phyloP scores from a whole-genome alignment of 1,140 invertebrate genomes.

The Drosophila azteca region DNA sequence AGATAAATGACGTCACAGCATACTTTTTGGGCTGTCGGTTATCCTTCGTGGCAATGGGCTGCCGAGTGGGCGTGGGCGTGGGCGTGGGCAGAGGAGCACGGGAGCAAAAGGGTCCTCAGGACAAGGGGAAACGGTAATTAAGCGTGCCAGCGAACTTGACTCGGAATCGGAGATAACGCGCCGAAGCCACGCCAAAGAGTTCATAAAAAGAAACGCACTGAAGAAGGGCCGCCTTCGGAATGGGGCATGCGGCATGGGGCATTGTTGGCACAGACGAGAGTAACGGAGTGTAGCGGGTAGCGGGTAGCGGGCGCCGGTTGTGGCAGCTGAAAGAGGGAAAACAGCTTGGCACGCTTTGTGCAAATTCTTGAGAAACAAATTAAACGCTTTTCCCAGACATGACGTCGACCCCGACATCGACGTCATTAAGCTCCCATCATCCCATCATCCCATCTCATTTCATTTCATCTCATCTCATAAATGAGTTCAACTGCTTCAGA shows the following conservation, averaged over 20 bases:
- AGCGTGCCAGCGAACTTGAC: slow-evolving; percentile 66
- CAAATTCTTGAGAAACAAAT: slow-evolving; percentile 60
- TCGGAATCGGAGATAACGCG: slow-evolving; percentile 53
- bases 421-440: slow-evolving; percentile 46
- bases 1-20: slow-evolving; percentile 74
- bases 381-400: slow-evolving; percentile 47
- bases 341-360: slow-evolving; percentile 51
- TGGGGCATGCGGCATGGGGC: not conserved
- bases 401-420: slow-evolving; percentile 24
- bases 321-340: slow-evolving; percentile 9
- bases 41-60: slow-evolving; percentile 3
- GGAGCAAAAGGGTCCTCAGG: not conserved
- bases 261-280: slow-evolving; percentile 1
- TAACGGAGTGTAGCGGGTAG: too few relatives aligned
- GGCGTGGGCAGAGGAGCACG: not conserved
- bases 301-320: not conserved
- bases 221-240: slow-evolving; percentile 2
- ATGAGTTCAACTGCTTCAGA: slow-evolving; percentile 13
- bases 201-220: slow-evolving; percentile 62
- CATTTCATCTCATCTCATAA: slow-evolving; percentile 10
- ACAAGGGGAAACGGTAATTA: slow-evolving; percentile 58
- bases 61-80: not conserved
- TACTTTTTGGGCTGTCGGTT: slow-evolving; percentile 42
- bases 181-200: slow-evolving; percentile 59
- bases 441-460: slow-evolving; percentile 13